phyloP scores from a whole-genome alignment of 1,140 invertebrate species.

The Whitmania pigra region DNA sequence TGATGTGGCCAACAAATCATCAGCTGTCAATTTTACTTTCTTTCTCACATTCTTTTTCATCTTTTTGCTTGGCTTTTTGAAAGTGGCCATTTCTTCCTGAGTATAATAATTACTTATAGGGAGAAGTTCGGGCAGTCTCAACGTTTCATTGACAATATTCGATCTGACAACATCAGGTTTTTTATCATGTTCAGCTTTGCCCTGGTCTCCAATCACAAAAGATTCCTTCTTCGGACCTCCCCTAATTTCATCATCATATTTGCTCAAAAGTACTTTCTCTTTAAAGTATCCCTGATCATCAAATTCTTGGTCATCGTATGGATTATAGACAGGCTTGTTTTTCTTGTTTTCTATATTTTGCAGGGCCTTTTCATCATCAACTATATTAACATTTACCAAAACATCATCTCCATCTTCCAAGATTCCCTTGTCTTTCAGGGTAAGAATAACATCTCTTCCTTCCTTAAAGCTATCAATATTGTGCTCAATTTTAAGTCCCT shows the following conservation, averaged over 20 bases:
- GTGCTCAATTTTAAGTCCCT: slow-evolving; percentile 77
- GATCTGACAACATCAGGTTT: not conserved
- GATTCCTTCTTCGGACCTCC: slow-evolving; percentile 57
- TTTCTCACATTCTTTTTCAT: slow-evolving; percentile 46
- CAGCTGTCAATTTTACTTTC: slow-evolving; percentile 47
- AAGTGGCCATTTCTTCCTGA: slow-evolving; percentile 62
- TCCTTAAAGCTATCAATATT: slow-evolving; percentile 63
- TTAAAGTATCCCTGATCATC: slow-evolving; percentile 60
- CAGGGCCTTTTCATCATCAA: slow-evolving; percentile 80
- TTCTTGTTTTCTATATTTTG: slow-evolving; percentile 75
- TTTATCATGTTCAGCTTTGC: not conserved
- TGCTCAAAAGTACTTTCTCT: slow-evolving; percentile 59
- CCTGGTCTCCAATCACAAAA: slow-evolving; percentile 59
- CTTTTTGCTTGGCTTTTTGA: slow-evolving; percentile 90
- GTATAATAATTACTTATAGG: slow-evolving; percentile 79
- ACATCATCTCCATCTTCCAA: slow-evolving; percentile 71
- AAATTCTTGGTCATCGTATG: slow-evolving; percentile 72
- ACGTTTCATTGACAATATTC: slow-evolving; percentile 27
- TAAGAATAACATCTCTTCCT: slow-evolving; percentile 72
- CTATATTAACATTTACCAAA: slow-evolving; percentile 86
- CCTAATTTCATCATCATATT: slow-evolving; percentile 92
- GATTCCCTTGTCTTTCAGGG: slow-evolving; percentile 77
- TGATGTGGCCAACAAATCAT: slow-evolving; percentile 46
- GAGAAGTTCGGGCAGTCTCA: slow-evolving; percentile 54
- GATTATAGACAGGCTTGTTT: slow-evolving; percentile 60